Base-by-base conservation (phyloP, 2,113 vertebrate species). In the Hypomesus transpacificus region DNA sequence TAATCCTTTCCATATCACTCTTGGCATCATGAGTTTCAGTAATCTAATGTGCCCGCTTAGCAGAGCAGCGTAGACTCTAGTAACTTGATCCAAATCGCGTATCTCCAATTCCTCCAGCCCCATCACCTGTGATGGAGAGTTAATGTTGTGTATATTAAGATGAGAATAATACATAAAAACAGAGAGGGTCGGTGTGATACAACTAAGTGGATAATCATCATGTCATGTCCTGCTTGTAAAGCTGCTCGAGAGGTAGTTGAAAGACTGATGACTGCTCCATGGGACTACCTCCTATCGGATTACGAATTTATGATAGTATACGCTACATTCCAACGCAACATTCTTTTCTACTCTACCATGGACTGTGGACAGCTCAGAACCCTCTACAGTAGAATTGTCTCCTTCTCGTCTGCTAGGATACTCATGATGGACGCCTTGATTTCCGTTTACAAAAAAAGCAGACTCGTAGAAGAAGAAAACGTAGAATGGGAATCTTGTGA, bases 31-130 rank as follows among this genome's bases (percentile, higher is more conserved):
- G 6, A 54, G 6, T 17, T 54, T 54, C 53, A 54, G 53, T 4
- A 54, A 18, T 54, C 53, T 54, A 18, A 54, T 54, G 53, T 54
- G 53, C 0, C 14, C 52, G 8, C 52, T 54, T 54, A 54, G 52
- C 6, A 54, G 52, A 54, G 52, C 52, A 18, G 53, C 16, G 53
- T 54, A 54, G 6, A 54, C 53, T 17, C 53, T 14, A 18, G 53
- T 54, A 54, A 54, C 53, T 18, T 54, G 53, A 54, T 54, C 53
- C 53, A 54, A 54, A 54, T 54, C 53, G 53, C 53, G 53, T 54
- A 54, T 54, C 53, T 54, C 53, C 24, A 26, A 26, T 3, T 26
- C 24, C 24, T 26, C 24, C 24, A 26, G 3, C 2, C 24, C 24
- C 24, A 26, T 26, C 2, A 26, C 24, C 24, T 26, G 24, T 17